Conservation (phyloP, 2,888 invertebrate species). For the Clivina fossor region DNA sequence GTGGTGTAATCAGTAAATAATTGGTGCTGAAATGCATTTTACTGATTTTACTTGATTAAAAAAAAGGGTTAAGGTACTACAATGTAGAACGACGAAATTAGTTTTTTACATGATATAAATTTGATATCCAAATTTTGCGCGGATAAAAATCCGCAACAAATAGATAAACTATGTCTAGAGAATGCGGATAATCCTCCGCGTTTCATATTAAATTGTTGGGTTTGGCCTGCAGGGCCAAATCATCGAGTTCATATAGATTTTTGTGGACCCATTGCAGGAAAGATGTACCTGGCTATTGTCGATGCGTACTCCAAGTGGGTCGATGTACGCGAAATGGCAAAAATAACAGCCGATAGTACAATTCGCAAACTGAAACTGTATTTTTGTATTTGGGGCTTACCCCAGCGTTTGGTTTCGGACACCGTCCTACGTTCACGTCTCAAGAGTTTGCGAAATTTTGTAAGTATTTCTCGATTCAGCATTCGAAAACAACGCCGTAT, state of each 20-base stretch:
- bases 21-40: too few relatives aligned
- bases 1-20: too few relatives aligned
- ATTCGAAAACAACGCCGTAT: conserved; percentile 24
- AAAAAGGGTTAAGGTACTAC: too few relatives aligned
- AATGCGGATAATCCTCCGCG: too few relatives aligned
- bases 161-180: too few relatives aligned
- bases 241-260: conserved; percentile 37
- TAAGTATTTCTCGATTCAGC: conserved; percentile 35
- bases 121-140: too few relatives aligned
- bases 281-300: conserved; percentile 33
- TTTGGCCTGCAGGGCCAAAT: too few relatives aligned
- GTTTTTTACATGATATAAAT: too few relatives aligned
- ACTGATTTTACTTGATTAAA: too few relatives aligned
- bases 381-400: conserved; percentile 36
- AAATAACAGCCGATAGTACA: conserved; percentile 16
- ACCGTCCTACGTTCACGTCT: conserved; percentile 35
- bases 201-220: too few relatives aligned
- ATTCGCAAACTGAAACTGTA: conserved; percentile 35
- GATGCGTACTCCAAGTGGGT: conserved; percentile 37
- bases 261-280: conserved; percentile 34
- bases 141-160: too few relatives aligned
- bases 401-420: conserved; percentile 35
- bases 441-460: conserved; percentile 31
- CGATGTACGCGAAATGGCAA: conserved; percentile 33
- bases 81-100: too few relatives aligned